Evolutionary conservation across 1,140 invertebrate genomes (phyloP).

Genomic region (Camponotus pennsylvanicus): DNA sequence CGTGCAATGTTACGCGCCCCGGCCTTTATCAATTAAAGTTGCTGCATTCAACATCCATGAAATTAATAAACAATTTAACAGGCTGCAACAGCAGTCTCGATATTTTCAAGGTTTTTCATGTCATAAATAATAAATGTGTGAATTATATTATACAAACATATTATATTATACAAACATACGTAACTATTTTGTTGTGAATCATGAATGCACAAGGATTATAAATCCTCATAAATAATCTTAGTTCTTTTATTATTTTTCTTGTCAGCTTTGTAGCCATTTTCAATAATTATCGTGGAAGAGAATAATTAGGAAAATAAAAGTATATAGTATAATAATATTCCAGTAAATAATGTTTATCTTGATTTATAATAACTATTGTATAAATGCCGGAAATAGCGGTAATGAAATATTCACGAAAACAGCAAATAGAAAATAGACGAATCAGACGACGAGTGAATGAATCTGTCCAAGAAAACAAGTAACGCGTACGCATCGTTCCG

Average conservation of each 20-base stretch:
- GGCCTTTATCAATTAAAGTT: slow-evolving; percentile 32
- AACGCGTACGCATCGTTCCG: slow-evolving; percentile 53
- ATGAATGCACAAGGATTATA: not conserved
- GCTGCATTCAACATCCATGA: slow-evolving; percentile 10
- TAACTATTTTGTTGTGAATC: not conserved
- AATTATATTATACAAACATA: not conserved
- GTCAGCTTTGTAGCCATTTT: slow-evolving; percentile 14
- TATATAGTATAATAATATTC: slow-evolving; percentile 21
- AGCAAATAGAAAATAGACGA: slow-evolving; percentile 35
- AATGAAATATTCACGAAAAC: slow-evolving; percentile 64
- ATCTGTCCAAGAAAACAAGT: slow-evolving; percentile 56
- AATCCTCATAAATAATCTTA: not conserved
- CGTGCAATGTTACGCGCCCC: slow-evolving; percentile 6
- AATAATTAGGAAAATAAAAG: slow-evolving; percentile 56
- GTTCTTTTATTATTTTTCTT: not conserved
- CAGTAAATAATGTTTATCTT: slow-evolving; percentile 65
- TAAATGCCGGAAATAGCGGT: slow-evolving; percentile 28
- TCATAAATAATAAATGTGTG: not conserved
- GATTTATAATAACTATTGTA: slow-evolving; percentile 16
- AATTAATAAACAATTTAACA: slow-evolving; percentile 41
- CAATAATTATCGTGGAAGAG: slow-evolving; percentile 23
- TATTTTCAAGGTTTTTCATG: slow-evolving; percentile 5
- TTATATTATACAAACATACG: not conserved
- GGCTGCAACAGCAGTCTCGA: not conserved
- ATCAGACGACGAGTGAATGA: slow-evolving; percentile 45